Conservation (phyloP, 2,888 invertebrate genomes). For the Agrotis clavis region DNA sequence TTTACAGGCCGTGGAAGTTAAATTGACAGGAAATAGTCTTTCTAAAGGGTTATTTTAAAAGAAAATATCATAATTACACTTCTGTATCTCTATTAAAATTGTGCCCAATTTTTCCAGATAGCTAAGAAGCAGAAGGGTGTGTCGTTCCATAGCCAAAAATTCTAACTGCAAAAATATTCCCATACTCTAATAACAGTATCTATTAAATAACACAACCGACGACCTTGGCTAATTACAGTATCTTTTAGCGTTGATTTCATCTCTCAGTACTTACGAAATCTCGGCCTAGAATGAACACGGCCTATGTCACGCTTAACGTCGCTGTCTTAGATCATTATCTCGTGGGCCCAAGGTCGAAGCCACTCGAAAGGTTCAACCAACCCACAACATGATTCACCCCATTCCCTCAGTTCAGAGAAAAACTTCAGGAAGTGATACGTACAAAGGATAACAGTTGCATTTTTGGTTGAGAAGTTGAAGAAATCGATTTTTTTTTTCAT, state of each 20-base stretch:
- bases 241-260: slow-evolving; percentile 50
- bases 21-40: not conserved
- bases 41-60: too few species aligned
- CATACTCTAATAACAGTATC: slow-evolving; percentile 20
- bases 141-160: not conserved
- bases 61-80: not conserved
- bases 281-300: slow-evolving; percentile 49
- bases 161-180: slow-evolving; percentile 10
- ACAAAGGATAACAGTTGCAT: not conserved
- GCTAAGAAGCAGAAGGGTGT: not conserved
- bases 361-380: slow-evolving; percentile 56
- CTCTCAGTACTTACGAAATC: slow-evolving; percentile 37
- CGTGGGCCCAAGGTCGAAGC: slow-evolving; percentile 69
- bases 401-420: slow-evolving; percentile 38
- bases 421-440: slow-evolving; percentile 44
- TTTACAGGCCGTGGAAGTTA: not conserved
- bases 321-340: slow-evolving; percentile 69
- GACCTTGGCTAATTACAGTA: slow-evolving; percentile 46
- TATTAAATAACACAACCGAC: slow-evolving; percentile 48
- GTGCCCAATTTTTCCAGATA: not conserved
- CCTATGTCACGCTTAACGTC: slow-evolving; percentile 62
- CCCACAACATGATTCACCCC: slow-evolving; percentile 55
- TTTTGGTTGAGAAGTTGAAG: not conserved
- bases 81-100: not conserved
- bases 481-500: not conserved